phyloP scores from a whole-genome alignment of 1,140 invertebrate species.

The Tribolium castaneum region DNA sequence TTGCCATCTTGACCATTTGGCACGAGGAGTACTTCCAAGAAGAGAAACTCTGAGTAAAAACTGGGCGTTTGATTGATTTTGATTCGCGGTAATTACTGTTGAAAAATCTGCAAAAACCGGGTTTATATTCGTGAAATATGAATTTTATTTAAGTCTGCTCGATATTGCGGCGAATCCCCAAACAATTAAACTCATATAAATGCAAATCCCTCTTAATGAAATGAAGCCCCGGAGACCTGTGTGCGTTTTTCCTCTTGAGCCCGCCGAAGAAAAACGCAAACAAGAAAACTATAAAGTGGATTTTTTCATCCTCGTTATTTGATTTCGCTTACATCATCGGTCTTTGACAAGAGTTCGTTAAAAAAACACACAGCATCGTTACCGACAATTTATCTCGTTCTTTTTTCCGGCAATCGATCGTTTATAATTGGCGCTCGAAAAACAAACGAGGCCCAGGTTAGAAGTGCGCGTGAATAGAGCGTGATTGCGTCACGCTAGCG shows the following conservation, averaged over 20 bases:
- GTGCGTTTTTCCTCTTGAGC: conserved; percentile 7
- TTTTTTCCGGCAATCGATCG: conserved; percentile 25
- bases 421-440: conserved; percentile 35
- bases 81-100: neutral
- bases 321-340: conserved; percentile 36
- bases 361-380: conserved; percentile 19
- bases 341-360: conserved; percentile 37
- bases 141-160: conserved; percentile 28
- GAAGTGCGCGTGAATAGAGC: conserved; percentile 31
- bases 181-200: conserved; percentile 33
- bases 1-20: neutral
- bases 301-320: conserved; percentile 14
- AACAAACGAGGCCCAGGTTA: conserved; percentile 17
- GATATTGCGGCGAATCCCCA: conserved; percentile 22
- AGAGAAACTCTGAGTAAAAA: too few relatives aligned
- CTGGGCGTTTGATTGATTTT: neutral
- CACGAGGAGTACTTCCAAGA: neutral
- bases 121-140: conserved; percentile 9
- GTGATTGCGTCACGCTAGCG: conserved; percentile 39
- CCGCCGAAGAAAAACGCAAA: conserved; percentile 2
- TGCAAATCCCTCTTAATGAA: conserved; percentile 24
- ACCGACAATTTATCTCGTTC: conserved; percentile 32
- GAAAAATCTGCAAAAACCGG: neutral
- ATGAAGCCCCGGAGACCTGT: conserved; percentile 7
- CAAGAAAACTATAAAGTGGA: conserved; percentile 21